These are phyloP conservation scores for Poliocrania exsul DNA, from an alignment of 2,797 vertebrate species.

Conservation along the genomic window DNA sequence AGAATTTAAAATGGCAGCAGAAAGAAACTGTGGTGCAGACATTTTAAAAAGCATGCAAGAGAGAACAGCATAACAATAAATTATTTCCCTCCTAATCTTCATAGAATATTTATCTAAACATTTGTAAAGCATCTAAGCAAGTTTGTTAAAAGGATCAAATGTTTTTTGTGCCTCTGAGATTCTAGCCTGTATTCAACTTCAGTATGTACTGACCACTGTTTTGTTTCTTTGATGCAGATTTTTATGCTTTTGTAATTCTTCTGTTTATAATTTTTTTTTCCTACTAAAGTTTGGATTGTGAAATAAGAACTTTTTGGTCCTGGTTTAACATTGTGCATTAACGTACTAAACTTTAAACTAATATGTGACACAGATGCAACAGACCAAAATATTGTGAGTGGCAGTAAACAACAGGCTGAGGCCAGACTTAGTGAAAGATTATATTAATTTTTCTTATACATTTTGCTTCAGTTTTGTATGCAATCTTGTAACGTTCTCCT, in stretches of 20 bases:
- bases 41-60: neutral
- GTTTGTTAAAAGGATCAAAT: neutral
- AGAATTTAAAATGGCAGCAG: neutral
- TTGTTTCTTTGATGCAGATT: neutral
- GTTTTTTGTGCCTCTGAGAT: neutral
- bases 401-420: neutral
- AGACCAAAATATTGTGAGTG: neutral
- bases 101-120: neutral
- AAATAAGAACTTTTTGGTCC: neutral
- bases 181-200: neutral
- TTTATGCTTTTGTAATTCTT: neutral
- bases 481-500: neutral
- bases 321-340: constrained; percentile 45
- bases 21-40: neutral
- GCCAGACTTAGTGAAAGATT: neutral
- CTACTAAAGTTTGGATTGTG: neutral
- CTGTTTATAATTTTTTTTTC: neutral
- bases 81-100: neutral
- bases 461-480: neutral
- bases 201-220: neutral
- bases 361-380: neutral
- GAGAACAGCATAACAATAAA: neutral
- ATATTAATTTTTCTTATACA: neutral
- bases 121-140: neutral
- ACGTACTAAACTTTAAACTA: constrained; percentile 11